Percentiles rank a stretch among this genome's conserved stretches.
Evolutionary conservation across 23 tunicate genomes (phyloP).

Genomic region (Halocynthia roretzi): DNA sequence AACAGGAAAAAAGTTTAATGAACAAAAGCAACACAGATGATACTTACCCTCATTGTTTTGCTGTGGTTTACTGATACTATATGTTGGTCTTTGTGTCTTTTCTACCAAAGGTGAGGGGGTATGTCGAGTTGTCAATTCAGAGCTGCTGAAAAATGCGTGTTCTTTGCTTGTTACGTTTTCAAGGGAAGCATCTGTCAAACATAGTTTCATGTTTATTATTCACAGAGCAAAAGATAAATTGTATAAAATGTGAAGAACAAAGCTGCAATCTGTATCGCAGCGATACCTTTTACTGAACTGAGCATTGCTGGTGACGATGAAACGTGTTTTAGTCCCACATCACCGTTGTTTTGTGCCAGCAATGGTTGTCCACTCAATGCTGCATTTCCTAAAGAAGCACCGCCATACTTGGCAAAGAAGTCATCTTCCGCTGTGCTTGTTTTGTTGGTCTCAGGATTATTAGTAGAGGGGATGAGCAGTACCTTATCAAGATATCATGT

Average conservation of each 20-base stretch:
- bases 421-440: slow-evolving; percentile 47
- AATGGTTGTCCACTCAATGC: slow-evolving; percentile 6
- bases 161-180: too few relatives aligned
- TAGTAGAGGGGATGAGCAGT: not conserved
- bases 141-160: too few relatives aligned
- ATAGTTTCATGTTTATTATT: too few relatives aligned
- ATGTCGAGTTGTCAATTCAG: too few relatives aligned
- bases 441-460: not conserved
- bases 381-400: slow-evolving; percentile 32
- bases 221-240: too few relatives aligned
- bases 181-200: too few relatives aligned
- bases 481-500: not conserved
- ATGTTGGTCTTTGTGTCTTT: too few relatives aligned
- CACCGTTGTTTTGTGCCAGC: not conserved
- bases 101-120: too few relatives aligned
- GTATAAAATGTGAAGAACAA: not conserved
- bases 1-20: too few relatives aligned
- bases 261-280: slow-evolving; percentile 1
- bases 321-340: slow-evolving; percentile 43
- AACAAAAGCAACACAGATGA: too few relatives aligned
- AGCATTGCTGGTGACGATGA: slow-evolving; percentile 70
- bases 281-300: not conserved
- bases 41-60: too few relatives aligned
- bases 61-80: too few relatives aligned
- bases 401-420: slow-evolving; percentile 66